These are phyloP conservation scores for Aphelocoma californica DNA, from an alignment of 2,797 vertebrate genomes.

Conservation along the genomic window DNA sequence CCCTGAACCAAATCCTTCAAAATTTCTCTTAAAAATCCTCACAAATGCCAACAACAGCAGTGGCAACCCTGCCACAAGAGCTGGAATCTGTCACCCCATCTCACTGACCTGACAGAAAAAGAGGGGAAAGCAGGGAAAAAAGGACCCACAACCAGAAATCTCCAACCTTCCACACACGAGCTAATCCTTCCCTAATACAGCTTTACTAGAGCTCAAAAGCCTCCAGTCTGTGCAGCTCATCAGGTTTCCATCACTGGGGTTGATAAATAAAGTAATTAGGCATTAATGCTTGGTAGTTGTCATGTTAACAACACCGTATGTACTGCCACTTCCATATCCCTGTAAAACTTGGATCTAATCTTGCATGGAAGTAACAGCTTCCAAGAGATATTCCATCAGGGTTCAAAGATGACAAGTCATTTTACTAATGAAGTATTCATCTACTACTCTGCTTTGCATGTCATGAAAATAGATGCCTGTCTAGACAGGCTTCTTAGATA, in stretches of 20 bases:
- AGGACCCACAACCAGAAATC: not conserved
- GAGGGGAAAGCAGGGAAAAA: not conserved
- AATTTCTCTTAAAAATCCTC: not conserved
- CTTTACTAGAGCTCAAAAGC: not conserved
- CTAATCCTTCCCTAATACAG: not conserved
- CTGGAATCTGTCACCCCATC: not conserved
- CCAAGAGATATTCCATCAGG: slow-evolving; percentile 11
- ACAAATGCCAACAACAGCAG: not conserved
- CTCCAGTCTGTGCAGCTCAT: not conserved
- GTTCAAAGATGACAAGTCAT: slow-evolving; percentile 50
- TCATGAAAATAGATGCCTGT: slow-evolving; percentile 51
- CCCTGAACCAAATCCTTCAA: not conserved
- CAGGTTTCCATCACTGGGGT: not conserved
- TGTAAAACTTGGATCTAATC: not conserved
- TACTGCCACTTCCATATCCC: not conserved
- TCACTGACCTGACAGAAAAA: not conserved
- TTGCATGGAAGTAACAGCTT: slow-evolving; percentile 14
- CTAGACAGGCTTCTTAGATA: slow-evolving; percentile 41
- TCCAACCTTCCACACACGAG: not conserved
- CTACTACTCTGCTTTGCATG: slow-evolving; percentile 35
- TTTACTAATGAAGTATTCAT: slow-evolving; percentile 49
- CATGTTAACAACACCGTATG: not conserved
- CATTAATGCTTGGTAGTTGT: not conserved
- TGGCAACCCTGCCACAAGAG: not conserved
- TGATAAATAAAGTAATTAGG: not conserved